Conservation (phyloP, 2,113 vertebrate genomes). For the Oreochromis spilurus region DNA sequence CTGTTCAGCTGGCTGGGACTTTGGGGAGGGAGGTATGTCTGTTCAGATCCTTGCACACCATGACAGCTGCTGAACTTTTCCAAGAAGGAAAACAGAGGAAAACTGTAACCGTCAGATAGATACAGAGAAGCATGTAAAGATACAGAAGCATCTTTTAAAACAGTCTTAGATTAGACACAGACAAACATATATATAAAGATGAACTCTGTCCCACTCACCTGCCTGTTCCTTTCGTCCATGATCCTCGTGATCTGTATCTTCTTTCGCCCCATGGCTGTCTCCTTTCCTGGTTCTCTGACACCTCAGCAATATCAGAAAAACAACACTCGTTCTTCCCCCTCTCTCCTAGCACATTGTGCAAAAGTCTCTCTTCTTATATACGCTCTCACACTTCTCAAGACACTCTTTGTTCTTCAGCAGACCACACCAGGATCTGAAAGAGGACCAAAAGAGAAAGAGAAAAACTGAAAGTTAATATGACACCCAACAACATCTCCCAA, state of each 20-base stretch:
- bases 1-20: conserved; percentile 50
- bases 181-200: not conserved
- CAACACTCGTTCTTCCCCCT: conserved; percentile 75
- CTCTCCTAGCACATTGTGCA: conserved; percentile 89
- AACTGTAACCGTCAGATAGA: not conserved
- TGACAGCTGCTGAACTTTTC: conserved; percentile 51
- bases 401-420: conserved; percentile 62
- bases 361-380: conserved; percentile 64
- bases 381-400: conserved; percentile 56
- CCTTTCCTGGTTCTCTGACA: conserved; percentile 77
- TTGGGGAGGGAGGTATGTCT: conserved; percentile 56
- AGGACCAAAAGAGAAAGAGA: conserved; percentile 2
- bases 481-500: conserved; percentile 58
- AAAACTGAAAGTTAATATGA: conserved; percentile 46
- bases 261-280: conserved; percentile 92
- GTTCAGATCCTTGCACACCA: conserved; percentile 49
- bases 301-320: conserved; percentile 82
- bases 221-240: conserved; percentile 98
- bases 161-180: not conserved
- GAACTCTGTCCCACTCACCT: conserved; percentile 76
- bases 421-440: conserved; percentile 59
- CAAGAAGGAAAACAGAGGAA: conserved; percentile 3
- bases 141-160: not conserved
- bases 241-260: conserved; percentile 99
- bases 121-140: not conserved